Conservation (phyloP, 2,888 invertebrate species). For the Drosophila testacea region DNA sequence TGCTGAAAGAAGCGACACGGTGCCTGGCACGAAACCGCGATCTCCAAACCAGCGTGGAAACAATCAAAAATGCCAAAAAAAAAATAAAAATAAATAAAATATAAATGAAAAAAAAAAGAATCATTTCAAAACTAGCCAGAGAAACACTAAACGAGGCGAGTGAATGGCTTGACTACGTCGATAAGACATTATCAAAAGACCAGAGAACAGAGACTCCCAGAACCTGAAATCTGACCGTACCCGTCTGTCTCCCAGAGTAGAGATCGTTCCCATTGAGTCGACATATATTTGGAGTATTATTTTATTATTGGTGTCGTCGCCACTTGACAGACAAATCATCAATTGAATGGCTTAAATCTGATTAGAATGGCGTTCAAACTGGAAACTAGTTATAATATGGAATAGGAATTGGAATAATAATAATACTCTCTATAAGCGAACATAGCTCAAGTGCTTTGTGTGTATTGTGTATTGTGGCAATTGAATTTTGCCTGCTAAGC, state of each 20-base stretch:
- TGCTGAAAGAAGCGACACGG: conserved; percentile 75
- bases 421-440: conserved; percentile 37
- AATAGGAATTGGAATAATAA: conserved; percentile 31
- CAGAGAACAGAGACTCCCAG: conserved; percentile 18
- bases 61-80: conserved; percentile 62
- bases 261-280: conserved; percentile 21
- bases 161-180: conserved; percentile 45
- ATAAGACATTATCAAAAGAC: conserved; percentile 53
- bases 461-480: conserved; percentile 34
- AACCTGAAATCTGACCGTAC: conserved; percentile 39
- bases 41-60: conserved; percentile 73
- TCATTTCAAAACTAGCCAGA: conserved; percentile 55
- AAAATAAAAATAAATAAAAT: conserved; percentile 32
- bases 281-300: conserved; percentile 35
- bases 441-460: conserved; percentile 50
- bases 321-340: conserved; percentile 50
- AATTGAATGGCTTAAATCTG: conserved; percentile 64
- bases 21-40: conserved; percentile 71
- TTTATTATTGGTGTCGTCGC: conserved; percentile 54
- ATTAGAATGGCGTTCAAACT: conserved; percentile 58
- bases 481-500: conserved; percentile 44
- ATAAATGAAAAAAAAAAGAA: conserved; percentile 41
- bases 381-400: conserved; percentile 53
- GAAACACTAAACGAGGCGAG: conserved; percentile 44
- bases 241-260: conserved; percentile 11